A percentile compares a stretch with the other conserved stretches of the same genome.
These are phyloP conservation scores for Apotomis betuletana DNA, from an alignment of 2,888 invertebrate species.

Conservation along the genomic window DNA sequence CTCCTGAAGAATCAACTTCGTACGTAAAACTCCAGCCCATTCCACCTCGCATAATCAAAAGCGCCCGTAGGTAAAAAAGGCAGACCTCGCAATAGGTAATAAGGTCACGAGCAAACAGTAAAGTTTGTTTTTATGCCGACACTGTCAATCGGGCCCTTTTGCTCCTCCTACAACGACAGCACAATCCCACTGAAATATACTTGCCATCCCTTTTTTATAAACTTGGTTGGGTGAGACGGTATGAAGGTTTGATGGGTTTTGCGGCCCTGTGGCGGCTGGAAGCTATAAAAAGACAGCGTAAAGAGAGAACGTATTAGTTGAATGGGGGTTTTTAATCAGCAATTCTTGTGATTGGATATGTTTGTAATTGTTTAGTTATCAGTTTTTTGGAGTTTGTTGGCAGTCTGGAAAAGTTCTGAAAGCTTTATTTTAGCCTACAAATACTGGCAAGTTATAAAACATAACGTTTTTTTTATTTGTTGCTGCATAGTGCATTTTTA, in stretches of 20 bases:
- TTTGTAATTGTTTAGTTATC: not conserved
- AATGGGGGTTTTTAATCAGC: constrained; percentile 32
- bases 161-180: not conserved
- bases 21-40: constrained; percentile 1
- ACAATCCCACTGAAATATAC: not conserved
- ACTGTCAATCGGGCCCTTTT: constrained; percentile 30
- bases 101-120: constrained; percentile 40
- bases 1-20: no score
- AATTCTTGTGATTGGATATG: constrained; percentile 20
- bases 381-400: not conserved
- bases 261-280: not conserved
- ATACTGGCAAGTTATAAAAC: no score
- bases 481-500: no score
- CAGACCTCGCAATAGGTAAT: constrained; percentile 33
- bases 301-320: constrained; percentile 34
- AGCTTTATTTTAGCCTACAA: not conserved
- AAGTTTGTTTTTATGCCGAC: constrained; percentile 41
- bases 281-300: constrained; percentile 32
- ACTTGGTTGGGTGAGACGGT: constrained; percentile 6
- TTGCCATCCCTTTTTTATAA: constrained; percentile 10
- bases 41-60: constrained; percentile 26
- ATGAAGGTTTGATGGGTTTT: not conserved
- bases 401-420: not conserved
- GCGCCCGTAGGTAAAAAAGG: constrained; percentile 35
- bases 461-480: no score